phyloP scores from a whole-genome alignment of 2,888 invertebrate species.

The Choristoneura rosaceana region DNA sequence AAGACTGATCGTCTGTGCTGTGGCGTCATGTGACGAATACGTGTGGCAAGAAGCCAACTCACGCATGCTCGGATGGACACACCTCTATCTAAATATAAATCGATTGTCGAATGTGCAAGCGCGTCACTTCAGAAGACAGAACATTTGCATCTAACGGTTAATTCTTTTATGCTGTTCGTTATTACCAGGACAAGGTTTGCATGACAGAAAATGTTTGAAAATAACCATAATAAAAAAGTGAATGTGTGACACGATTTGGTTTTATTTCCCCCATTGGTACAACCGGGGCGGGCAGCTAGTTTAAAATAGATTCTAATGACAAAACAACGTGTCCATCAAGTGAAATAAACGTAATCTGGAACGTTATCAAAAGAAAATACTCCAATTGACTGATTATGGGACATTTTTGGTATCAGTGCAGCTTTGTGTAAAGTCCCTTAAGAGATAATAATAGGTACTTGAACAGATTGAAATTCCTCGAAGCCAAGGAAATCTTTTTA shows the following conservation, averaged over 20 bases:
- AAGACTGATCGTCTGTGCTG: neutral
- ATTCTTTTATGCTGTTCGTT: too few relatives aligned
- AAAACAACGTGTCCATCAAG: neutral
- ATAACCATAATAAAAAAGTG: too few relatives aligned
- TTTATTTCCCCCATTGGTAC: too few relatives aligned
- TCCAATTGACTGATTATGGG: neutral
- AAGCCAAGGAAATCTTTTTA: neutral
- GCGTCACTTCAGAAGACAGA: too few relatives aligned
- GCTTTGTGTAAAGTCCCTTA: neutral
- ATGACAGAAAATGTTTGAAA: too few relatives aligned
- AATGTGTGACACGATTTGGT: too few relatives aligned
- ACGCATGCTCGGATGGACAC: slow-evolving; percentile 25
- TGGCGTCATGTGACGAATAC: slow-evolving; percentile 14
- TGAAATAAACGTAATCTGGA: neutral
- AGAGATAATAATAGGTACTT: neutral
- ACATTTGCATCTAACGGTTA: too few relatives aligned
- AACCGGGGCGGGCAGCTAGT: too few relatives aligned
- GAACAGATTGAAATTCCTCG: neutral
- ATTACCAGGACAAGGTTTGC: too few relatives aligned
- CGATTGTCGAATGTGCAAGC: too few relatives aligned
- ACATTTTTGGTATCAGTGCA: neutral
- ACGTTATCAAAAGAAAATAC: neutral
- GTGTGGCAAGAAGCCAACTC: slow-evolving; percentile 34
- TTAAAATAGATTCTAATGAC: slow-evolving; percentile 12
- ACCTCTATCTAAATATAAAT: slow-evolving; percentile 14